Evolutionary conservation across 2,113 vertebrate genomes (phyloP).

Genomic region (Gnathonemus echidnorhynchus): DNA sequence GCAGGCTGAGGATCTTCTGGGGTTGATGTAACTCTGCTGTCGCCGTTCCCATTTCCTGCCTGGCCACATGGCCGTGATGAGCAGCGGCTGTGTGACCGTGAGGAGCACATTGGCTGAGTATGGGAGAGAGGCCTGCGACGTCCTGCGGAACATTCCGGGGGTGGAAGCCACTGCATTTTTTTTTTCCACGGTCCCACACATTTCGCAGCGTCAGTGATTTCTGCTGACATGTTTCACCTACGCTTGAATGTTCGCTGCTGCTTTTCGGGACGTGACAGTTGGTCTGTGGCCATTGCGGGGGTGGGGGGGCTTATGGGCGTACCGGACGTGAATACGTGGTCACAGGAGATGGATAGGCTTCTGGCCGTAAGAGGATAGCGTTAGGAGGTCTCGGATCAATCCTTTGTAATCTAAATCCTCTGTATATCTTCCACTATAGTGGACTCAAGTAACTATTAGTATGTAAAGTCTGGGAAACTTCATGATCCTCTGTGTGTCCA

Average conservation of each 20-base stretch:
- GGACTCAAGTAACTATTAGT: background rate
- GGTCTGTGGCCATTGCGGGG: background rate
- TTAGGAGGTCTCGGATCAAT: background rate
- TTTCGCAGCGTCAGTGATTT: background rate
- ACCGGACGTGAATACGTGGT: background rate
- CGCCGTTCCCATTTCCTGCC: background rate
- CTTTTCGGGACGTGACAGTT: background rate
- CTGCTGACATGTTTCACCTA: background rate
- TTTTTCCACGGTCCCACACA: background rate
- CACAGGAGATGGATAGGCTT: background rate
- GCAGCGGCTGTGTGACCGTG: background rate
- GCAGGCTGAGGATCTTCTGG: background rate
- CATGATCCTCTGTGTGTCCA: background rate
- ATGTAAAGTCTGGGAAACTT: slow-evolving; percentile 7
- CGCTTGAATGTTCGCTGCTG: background rate
- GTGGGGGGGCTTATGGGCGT: background rate
- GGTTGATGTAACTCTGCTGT: background rate
- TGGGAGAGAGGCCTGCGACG: background rate
- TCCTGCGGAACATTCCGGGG: background rate
- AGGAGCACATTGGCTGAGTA: background rate
- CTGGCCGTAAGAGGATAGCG: background rate
- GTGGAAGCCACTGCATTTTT: background rate
- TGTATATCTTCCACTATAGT: background rate
- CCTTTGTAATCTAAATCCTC: background rate
- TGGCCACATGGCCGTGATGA: background rate